A percentile compares a stretch with the other conserved stretches of the same genome.
Conservation (phyloP, 2,797 vertebrate genomes). For the Sorex maritimensis region DNA sequence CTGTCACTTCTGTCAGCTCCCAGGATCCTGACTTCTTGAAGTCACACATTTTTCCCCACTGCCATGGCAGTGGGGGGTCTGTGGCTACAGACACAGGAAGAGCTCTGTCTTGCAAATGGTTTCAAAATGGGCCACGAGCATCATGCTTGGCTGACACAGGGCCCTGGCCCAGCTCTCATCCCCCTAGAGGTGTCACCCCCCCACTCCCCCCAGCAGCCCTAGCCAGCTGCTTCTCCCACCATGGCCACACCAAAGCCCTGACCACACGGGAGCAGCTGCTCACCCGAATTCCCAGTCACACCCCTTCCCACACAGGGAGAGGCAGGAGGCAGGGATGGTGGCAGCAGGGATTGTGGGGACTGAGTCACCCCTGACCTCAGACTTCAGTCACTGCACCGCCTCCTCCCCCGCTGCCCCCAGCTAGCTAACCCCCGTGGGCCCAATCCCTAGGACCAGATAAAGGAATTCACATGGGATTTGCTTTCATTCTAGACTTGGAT, state of each 20-base stretch:
- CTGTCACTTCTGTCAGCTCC: slow-evolving; percentile 49
- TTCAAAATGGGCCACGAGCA: slow-evolving; percentile 81
- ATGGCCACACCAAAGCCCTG: slow-evolving; percentile 80
- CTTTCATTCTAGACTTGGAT: neutral
- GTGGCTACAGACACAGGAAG: slow-evolving; percentile 75
- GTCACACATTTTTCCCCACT: slow-evolving; percentile 81
- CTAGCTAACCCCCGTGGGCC: accelerated
- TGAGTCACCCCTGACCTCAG: slow-evolving; percentile 8
- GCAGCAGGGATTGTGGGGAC: neutral
- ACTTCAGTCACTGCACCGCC: neutral
- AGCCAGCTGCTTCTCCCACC: slow-evolving; percentile 83
- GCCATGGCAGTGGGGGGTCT: slow-evolving; percentile 71
- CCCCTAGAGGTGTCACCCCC: slow-evolving; percentile 43
- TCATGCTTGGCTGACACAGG: slow-evolving; percentile 81
- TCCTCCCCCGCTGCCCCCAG: neutral
- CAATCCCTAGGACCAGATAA: neutral
- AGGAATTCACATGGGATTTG: neutral
- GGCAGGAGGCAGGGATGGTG: neutral
- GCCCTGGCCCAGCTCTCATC: slow-evolving; percentile 62
- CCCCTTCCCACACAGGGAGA: slow-evolving; percentile 81
- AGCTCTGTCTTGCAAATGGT: slow-evolving; percentile 80
- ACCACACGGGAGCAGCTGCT: slow-evolving; percentile 75
- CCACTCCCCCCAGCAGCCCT: slow-evolving; percentile 32
- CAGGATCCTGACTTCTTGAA: slow-evolving; percentile 29
- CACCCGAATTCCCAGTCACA: slow-evolving; percentile 78